Evolutionary conservation across 2,797 vertebrate genomes (phyloP), one percentile per base, ranked within the genome.

Genomic region (Miichthys miiuy): DNA sequence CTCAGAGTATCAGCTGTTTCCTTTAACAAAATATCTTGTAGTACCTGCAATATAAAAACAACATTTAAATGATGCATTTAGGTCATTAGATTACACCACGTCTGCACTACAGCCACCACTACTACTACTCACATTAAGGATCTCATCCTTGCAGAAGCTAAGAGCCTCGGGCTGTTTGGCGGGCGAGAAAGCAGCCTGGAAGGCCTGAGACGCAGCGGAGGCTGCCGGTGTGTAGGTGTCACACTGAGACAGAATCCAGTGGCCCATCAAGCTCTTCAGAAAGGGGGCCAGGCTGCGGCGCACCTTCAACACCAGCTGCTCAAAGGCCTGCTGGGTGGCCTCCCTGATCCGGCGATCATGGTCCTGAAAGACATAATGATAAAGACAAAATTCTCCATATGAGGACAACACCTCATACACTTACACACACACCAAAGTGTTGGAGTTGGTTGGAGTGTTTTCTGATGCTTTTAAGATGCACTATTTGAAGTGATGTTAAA

Each of bases 181-280:
- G 0, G 94, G 94, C 44, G 98, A 97, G 87, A 99, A 99, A 34
- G 98, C 97, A 7, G 97, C 97, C 87, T 97, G 96, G 88, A 99
- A 99, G 70, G 97, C 97, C 70, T 93, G 89, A 87, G 94, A 95
- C 5, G 98, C 98, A 44, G 98, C 96, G 13, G 96, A 96, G 47
- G 98, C 97, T 60, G 98, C 98, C 21, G 98, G 97, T 10, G 95
- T 91, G 38, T 98, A 97, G 11, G 96, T 96, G 88, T 99, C 98
- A 82, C 98, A 99, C 56, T 99, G 98, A 79, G 97, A 97, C 85
- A 99, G 95, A 44, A 99, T 95, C 98, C 98, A 99, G 90, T 98
- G 96, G 57, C 98, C 98, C 98, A 99, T 99, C 79, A 99, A 92
- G 87, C 93, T 97, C 92, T 97, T 99, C 87, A 99, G 95, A 88